Base-by-base conservation (phyloP, 1,140 invertebrate species). In the Whitmania pigra region DNA sequence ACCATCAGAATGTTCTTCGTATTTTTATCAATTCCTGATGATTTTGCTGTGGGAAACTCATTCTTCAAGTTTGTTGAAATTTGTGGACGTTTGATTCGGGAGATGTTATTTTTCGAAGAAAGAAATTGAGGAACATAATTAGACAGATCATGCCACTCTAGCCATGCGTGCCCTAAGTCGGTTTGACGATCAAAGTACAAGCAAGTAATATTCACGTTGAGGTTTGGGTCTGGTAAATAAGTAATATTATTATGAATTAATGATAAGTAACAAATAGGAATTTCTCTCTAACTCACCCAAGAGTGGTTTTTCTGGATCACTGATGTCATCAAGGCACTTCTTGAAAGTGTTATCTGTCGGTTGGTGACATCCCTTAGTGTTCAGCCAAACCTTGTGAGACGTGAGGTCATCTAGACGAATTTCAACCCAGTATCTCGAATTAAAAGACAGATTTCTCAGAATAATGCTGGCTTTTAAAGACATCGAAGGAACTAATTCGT, bases 381-480 rank as follows among this genome's bases (percentile, higher is more conserved):
- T 70, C 20, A 70, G 53, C 69, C 22, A 25, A 25, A 70, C 69
- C 53, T 53, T 70, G 20, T 36, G 69, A 25, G 36, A 70, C 36
- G n/a, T 70, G 17, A 70, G n/a, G 11, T 54, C 49, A 15, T 70
- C 69, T 15, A 25, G 49, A 15, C 53, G 20, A 6, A 70, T 53
- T 49, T 70, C 69, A 7, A 70, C 69, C 69, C 69, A 70, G 69
- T 70, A 70, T 49, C 49, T 70, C 13, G 69, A 70, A n/a, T 70
- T 70, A 40, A 49, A 70, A 9, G 69, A 49, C 3, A 70, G 69
- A 36, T 25, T 53, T 70, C 25, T 25, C 49, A 70, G 22, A 70
- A 49, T 70, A 17, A 53, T 31, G 25, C 43, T 70, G 69, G 22
- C 22, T 63, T 63, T 63, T 20, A 63, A 63, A 63, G 57, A 63